Base-by-base conservation (phyloP, 2,113 vertebrate genomes). In the Mixornis gularis region DNA sequence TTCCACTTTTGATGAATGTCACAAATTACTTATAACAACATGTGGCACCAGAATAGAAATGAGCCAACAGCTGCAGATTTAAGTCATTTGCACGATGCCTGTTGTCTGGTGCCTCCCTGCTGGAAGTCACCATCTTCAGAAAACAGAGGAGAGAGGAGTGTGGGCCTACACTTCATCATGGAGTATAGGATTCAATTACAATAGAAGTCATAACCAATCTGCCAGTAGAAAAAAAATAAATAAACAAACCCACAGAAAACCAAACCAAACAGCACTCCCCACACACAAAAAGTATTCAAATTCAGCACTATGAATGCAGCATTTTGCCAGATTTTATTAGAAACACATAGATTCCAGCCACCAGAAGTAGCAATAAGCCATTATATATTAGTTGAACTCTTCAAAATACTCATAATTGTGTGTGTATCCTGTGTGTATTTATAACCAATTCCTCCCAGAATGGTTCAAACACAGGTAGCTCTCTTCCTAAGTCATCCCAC, bases 11-110 rank as follows among this genome's bases (percentile, higher is more conserved):
- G 77, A 93, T 84, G 73, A 95, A 95, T 84, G 48, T 63, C 85
- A 90, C 77, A 94, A 93, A 93, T 90, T 88, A 88, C 43, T 80
- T 60, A 48, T 93, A 93, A 94, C 64, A 94, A 91, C 86, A 92
- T 56, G 90, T 79, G 79, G 83, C 83, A 84, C 44, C 79, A 87
- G 80, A 71, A 89, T 1, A 95, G 80, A 90, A 91, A 93, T 36
- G 40, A 87, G 65, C 56, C 69, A 91, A 79, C 91, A 92, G 89
- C 94, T 94, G 93, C 80, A 85, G 78, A 90, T 89, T 87, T 92
- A 92, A 89, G 86, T 36, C 17, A n/a, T 86, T 68, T 89, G 77
- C 41, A 89, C 83, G 78, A n/a, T 64, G 89, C 80, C 77, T 87
- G 68, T 70, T 93, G 52, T 81, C 62, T 81, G 48, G 74, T 46